Conservation (phyloP, 2,113 vertebrate genomes). For the Hypanus sabinus region DNA sequence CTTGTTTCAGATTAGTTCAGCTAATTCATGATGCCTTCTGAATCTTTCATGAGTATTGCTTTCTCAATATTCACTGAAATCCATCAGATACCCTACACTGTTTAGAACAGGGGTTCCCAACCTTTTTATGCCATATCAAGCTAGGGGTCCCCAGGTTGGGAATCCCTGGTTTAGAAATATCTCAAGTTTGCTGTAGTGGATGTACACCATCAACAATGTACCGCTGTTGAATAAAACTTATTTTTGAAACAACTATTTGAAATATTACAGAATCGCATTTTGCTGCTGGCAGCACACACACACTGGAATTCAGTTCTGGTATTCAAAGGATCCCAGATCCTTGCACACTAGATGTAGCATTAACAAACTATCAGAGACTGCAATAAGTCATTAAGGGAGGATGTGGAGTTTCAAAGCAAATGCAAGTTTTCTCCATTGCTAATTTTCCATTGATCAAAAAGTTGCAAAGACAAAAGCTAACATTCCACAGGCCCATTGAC, state of each 20-base stretch:
- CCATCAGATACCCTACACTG: neutral
- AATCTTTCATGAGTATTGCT: neutral
- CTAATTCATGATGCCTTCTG: neutral
- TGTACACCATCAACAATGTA: neutral
- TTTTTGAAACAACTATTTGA: neutral
- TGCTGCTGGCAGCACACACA: neutral
- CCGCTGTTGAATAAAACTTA: neutral
- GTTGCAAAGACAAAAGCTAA: neutral
- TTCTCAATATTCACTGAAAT: neutral
- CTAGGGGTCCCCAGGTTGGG: too few relatives aligned
- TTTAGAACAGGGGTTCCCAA: too few relatives aligned
- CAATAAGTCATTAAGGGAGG: neutral
- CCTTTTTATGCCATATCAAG: too few relatives aligned
- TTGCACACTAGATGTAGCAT: neutral
- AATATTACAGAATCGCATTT: neutral
- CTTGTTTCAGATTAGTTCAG: neutral
- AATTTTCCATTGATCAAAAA: neutral
- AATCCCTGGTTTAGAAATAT: too few relatives aligned
- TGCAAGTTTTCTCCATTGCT: neutral
- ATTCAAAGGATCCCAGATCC: neutral
- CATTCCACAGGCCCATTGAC: neutral
- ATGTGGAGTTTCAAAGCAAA: neutral
- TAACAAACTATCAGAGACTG: neutral
- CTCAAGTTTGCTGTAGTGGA: neutral
- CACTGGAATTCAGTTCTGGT: neutral